Evolutionary conservation across 2,888 invertebrate species (phyloP).

Genomic region (Apamea epomidion): DNA sequence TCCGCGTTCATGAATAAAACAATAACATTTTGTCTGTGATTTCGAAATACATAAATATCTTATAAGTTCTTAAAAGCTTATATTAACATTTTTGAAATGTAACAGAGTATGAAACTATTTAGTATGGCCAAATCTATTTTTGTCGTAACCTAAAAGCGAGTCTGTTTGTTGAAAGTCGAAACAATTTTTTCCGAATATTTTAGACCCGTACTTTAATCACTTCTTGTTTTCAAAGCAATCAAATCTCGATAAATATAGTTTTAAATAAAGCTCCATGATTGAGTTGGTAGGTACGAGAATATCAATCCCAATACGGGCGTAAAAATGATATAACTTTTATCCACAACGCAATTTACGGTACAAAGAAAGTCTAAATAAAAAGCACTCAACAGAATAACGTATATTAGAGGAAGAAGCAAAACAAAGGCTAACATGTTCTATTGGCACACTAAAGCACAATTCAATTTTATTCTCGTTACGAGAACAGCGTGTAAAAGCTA

Average conservation of each 20-base stretch:
- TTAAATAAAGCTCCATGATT: conserved; percentile 4
- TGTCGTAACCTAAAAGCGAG: neutral
- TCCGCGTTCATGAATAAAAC: conserved; percentile 52
- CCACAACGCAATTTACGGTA: conserved; percentile 20
- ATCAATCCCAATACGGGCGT: neutral
- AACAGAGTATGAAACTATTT: neutral
- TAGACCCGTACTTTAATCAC: neutral
- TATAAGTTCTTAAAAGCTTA: conserved; percentile 15
- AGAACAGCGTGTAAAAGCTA: conserved; percentile 53
- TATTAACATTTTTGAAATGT: neutral
- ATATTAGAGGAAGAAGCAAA: conserved; percentile 35
- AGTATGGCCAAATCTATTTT: neutral
- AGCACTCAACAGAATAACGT: conserved; percentile 41
- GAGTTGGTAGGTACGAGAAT: neutral
- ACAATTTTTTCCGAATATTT: neutral
- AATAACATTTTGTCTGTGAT: conserved; percentile 25
- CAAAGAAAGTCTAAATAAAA: conserved; percentile 21
- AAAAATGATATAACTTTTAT: conserved; percentile 16
- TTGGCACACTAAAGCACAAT: conserved; percentile 51
- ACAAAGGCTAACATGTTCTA: conserved; percentile 58
- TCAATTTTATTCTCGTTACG: conserved; percentile 52
- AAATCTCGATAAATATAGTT: neutral
- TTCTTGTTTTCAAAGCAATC: neutral
- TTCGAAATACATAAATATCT: conserved; percentile 21
- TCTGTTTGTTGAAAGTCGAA: neutral